Evolutionary conservation across 35 echinoderm and acorn worm species (phyloP).

Genomic region (Lytechinus variegatus): DNA sequence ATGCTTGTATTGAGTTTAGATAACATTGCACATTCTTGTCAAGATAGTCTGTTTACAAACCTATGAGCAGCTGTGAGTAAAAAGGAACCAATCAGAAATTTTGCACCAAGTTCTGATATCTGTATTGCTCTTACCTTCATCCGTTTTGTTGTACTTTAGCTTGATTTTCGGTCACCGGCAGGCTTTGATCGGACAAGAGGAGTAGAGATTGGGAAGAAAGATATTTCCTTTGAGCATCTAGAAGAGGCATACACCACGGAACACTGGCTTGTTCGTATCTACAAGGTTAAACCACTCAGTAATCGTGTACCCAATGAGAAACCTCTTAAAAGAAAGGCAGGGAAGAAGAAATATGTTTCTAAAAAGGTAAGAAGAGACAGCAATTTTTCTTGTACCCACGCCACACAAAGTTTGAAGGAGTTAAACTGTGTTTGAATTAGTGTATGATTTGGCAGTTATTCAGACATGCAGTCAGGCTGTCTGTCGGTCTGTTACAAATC

Average conservation of each 20-base stretch:
- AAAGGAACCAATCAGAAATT: background rate
- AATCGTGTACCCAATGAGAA: conserved; percentile 66
- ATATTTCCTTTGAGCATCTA: conserved; percentile 88
- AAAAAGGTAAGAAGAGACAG: conserved; percentile 70
- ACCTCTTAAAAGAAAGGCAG: conserved; percentile 53
- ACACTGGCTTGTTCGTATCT: conserved; percentile 96
- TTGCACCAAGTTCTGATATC: background rate
- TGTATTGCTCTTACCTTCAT: background rate
- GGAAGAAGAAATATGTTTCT: conserved; percentile 65
- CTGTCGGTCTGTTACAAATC: too few species aligned
- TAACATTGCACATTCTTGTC: background rate
- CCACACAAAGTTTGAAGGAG: too few species aligned
- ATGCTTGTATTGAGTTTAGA: background rate
- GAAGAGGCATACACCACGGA: conserved; percentile 93
- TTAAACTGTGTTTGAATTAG: too few species aligned
- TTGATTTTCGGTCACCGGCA: conserved; percentile 88
- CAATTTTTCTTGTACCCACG: too few species aligned
- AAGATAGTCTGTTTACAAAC: background rate
- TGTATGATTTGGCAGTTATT: too few species aligned
- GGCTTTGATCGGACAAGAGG: conserved; percentile 94
- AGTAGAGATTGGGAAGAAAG: conserved; percentile 97
- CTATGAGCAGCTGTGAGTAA: too few species aligned
- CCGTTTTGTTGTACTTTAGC: conserved; percentile 54
- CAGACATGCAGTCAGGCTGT: too few species aligned
- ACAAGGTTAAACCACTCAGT: conserved; percentile 77